Conservation (phyloP, 2,113 vertebrate genomes). For the Erythrocercus mccallii region DNA sequence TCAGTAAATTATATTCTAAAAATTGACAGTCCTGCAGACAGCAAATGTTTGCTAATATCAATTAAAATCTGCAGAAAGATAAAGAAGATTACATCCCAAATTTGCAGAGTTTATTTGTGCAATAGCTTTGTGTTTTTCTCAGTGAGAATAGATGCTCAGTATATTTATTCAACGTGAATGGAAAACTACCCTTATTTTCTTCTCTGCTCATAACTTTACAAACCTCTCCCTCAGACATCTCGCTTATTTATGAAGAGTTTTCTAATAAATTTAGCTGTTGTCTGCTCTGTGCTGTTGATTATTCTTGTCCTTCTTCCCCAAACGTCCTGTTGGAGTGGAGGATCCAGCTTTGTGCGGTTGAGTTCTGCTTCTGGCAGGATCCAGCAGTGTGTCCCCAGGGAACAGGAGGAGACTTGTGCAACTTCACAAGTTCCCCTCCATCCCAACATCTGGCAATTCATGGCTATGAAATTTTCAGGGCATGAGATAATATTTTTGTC, state of each 20-base stretch:
- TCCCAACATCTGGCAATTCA: not conserved
- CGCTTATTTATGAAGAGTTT: not conserved
- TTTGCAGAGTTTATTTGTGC: not conserved
- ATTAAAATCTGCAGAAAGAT: not conserved
- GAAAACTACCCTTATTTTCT: not conserved
- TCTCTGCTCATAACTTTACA: not conserved
- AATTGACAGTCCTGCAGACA: not conserved
- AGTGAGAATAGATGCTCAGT: not conserved
- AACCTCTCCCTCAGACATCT: not conserved
- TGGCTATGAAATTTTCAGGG: not conserved
- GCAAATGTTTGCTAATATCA: not conserved
- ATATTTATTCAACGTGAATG: not conserved
- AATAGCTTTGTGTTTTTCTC: not conserved
- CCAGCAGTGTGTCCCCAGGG: not conserved
- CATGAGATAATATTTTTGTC: not conserved
- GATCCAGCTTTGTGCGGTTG: not conserved
- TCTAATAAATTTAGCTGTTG: not conserved
- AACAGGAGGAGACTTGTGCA: not conserved
- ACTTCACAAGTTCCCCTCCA: not conserved
- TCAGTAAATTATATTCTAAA: not conserved
- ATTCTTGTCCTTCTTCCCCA: not conserved
- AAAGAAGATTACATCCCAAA: not conserved
- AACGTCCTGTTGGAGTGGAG: not conserved
- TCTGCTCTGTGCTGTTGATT: not conserved
- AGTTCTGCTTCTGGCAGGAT: not conserved